Base-by-base conservation (phyloP, 2,888 invertebrate species). In the Antitype chi region DNA sequence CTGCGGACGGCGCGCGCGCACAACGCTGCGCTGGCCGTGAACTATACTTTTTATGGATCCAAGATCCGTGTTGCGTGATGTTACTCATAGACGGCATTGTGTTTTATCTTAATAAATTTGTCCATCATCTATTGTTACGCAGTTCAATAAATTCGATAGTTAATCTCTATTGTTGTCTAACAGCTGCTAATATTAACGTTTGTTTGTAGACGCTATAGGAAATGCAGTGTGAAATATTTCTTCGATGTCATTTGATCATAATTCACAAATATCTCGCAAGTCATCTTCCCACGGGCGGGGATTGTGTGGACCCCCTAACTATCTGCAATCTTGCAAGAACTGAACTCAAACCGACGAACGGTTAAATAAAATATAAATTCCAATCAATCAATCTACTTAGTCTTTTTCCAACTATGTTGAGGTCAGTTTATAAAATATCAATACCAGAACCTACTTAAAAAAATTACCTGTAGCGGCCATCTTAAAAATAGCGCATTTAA, bases 31-130 rank as follows among this genome's bases (percentile, higher is more conserved):
- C 86, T 91, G 94, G 84, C 94, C 95, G 90, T 94, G 95, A 95
- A 95, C 95, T 95, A 94, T 94, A 93, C 90, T 94, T 94, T 96
- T 95, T 94, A 92, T 93, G 88, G 90, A 91, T 91, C 90, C 92
- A 90, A 94, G 93, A 94, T 95, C 94, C 94, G 94, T 94, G 91
- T 93, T 94, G 91, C 90, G 89, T 89, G 88, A 91, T 91, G 87
- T 92, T 92, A 93, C 92, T 93, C 91, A 91, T 91, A 89, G 84
- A 87, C 80, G 85, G 89, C 84, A 91, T 92, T 93, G 91, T 92
- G 88, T 89, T 85, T 88, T 89, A 89, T 90, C 85, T 92, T 89
- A 92, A 90, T 91, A 89, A 89, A 91, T 90, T 89, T 90, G 90
- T 90, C 78, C 89, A 88, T 89, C 89, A 89, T 85, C 88, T 85